Evolutionary conservation across 2,888 invertebrate genomes (phyloP), one percentile per base, ranked within the genome.

Genomic region (Lobophora halterata): DNA sequence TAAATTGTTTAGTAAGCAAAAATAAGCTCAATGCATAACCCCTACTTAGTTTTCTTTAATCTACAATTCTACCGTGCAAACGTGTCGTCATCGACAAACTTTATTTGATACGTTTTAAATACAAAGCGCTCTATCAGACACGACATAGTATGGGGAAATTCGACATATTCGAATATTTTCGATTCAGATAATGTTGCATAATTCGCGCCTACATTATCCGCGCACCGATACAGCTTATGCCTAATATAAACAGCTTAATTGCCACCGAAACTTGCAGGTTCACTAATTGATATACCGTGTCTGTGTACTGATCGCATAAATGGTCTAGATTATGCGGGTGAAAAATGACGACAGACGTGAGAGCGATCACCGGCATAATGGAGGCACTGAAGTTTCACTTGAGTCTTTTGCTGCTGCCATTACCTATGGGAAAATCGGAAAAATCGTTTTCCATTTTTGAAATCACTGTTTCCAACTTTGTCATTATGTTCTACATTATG

Each of bases 201-300:
- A 17, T 17, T 17, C 17, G n/a, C 17, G 5, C n/a, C 5, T 55
- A 58, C 51, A 46, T 52, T 46, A 48, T 44, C 33, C 30, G 14
- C 26, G 16, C 23, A 18, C 12, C 26, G 36, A 35, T 32, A 30
- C 36, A 56, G 51, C 56, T 67, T 63, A 67, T 66, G 58, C 56
- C 58, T 67, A 64, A 67, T 55, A 65, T 67, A 69, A 64, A 65
- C 60, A 65, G 62, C 60, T 68, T 58, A 66, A 71, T 65, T 72
- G 64, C 61, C 64, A 58, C 65, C 55, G 54, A 66, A 74, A 70
- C 67, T 70, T 68, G 64, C 64, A 61, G 61, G 65, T 65, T 54
- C 52, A 46, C 59, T 69, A 70, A 72, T 75, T 73, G 65, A 71
- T 74, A 72, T 66, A 61, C 58, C 55, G 52, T 63, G 58, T 68